These are phyloP conservation scores for Melanotaenia boesemani DNA, from an alignment of 2,797 vertebrate genomes.

Conservation along the genomic window DNA sequence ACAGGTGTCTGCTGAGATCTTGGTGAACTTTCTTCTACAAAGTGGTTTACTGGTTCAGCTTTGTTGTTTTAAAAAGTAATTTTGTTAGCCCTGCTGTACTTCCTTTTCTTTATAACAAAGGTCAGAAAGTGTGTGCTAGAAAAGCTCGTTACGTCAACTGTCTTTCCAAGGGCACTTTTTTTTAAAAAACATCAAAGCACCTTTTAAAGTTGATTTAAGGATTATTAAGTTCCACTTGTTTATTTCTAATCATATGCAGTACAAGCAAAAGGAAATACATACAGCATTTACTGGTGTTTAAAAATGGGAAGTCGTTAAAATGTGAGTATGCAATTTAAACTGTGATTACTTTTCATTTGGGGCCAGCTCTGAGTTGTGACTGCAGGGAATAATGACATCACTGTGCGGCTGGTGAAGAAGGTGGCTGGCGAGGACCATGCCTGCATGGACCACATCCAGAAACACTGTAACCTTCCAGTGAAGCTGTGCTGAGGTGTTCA, in stretches of 20 bases:
- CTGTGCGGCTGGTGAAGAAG: constrained; percentile 40
- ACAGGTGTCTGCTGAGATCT: constrained; percentile 46
- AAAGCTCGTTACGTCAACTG: constrained; percentile 25
- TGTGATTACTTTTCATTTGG: constrained; percentile 52
- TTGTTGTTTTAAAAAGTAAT: constrained; percentile 48
- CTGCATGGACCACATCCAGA: constrained; percentile 64
- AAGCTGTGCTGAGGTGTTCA: constrained; percentile 57
- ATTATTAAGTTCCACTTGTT: constrained; percentile 29
- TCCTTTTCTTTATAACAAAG: constrained; percentile 34
- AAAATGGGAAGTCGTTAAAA: constrained; percentile 62
- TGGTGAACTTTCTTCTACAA: constrained; percentile 48
- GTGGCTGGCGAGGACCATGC: constrained; percentile 57
- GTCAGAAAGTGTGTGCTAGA: constrained; percentile 25
- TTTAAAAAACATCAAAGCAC: constrained; percentile 7
- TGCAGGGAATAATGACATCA: constrained; percentile 67
- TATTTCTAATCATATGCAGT: constrained; percentile 15
- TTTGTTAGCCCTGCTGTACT: constrained; percentile 28
- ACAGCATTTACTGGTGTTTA: constrained; percentile 52
- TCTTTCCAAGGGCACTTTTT: constrained; percentile 32
- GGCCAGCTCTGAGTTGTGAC: constrained; percentile 48
- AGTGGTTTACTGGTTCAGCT: constrained; percentile 54
- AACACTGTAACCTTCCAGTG: constrained; percentile 56
- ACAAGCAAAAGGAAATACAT: constrained; percentile 39
- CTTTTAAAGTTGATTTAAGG: constrained; percentile 10
- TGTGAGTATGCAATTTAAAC: constrained; percentile 43